Percentiles rank a stretch among this genome's conserved stretches.
Evolutionary conservation across 1,140 invertebrate genomes (phyloP).

Genomic region (Drosophila teissieri): DNA sequence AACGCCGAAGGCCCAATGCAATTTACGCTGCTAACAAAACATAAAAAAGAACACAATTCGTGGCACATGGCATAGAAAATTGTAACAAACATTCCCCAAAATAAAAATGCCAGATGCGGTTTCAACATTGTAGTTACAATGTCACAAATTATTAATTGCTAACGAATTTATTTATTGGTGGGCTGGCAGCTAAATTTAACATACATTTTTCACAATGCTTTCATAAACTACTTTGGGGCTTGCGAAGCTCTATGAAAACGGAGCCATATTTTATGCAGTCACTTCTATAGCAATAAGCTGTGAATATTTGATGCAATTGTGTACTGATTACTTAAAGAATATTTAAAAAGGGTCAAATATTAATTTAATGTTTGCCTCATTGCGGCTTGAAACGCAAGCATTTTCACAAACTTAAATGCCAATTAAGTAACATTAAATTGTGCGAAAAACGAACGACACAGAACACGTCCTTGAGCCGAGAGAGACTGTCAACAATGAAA

Average conservation of each 20-base stretch:
- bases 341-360: constrained; percentile 56
- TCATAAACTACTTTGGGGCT: background rate
- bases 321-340: background rate
- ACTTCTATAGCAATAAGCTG: background rate
- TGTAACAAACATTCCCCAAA: constrained; percentile 60
- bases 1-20: constrained; percentile 64
- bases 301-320: constrained; percentile 7
- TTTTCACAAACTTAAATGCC: constrained; percentile 79
- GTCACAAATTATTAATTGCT: constrained; percentile 65
- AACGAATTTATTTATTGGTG: constrained; percentile 46
- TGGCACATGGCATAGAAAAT: constrained; percentile 69
- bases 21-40: constrained; percentile 56
- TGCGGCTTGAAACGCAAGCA: constrained; percentile 46
- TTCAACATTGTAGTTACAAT: constrained; percentile 66
- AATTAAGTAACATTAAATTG: constrained; percentile 84
- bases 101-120: constrained; percentile 40
- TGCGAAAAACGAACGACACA: constrained; percentile 70
- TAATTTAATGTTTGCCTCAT: constrained; percentile 42
- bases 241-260: background rate
- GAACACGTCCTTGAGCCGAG: constrained; percentile 56
- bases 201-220: constrained; percentile 14
- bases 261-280: constrained; percentile 7
- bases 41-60: constrained; percentile 19
- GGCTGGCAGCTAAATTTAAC: constrained; percentile 12
- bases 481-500: constrained; percentile 78